Conservation (phyloP, 2,113 vertebrate species). For the Arothron firmamentum region DNA sequence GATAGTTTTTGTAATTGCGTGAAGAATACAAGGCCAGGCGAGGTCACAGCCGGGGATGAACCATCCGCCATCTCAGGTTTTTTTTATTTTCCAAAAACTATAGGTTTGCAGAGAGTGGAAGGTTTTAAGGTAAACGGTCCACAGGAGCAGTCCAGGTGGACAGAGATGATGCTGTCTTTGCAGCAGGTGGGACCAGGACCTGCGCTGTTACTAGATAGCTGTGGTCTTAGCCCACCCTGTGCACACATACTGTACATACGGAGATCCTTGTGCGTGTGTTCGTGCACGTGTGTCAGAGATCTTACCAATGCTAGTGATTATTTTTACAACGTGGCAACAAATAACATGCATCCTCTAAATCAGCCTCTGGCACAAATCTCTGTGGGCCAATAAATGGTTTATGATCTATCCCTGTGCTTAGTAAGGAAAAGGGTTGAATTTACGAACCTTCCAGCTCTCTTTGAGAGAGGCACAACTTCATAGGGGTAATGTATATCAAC, state of each 20-base stretch:
- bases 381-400: slow-evolving; percentile 23
- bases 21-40: too few species aligned
- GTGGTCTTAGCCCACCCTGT: slow-evolving; percentile 13
- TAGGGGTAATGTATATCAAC: slow-evolving; percentile 28
- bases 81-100: too few species aligned
- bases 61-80: too few species aligned
- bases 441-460: slow-evolving; percentile 38
- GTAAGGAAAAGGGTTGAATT: slow-evolving; percentile 53
- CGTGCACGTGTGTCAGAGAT: slow-evolving; percentile 3
- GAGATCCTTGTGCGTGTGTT: slow-evolving; percentile 4
- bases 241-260: slow-evolving; percentile 14
- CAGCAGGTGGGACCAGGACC: slow-evolving; percentile 45
- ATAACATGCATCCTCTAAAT: slow-evolving; percentile 1
- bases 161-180: slow-evolving; percentile 17
- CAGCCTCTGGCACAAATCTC: not conserved
- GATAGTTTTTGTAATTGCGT: too few species aligned
- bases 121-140: not conserved
- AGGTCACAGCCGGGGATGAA: too few species aligned
- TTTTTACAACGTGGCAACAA: too few species aligned
- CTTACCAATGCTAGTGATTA: too few species aligned
- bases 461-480: slow-evolving; percentile 34
- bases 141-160: slow-evolving; percentile 8
- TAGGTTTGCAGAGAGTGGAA: too few species aligned
- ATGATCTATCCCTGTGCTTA: slow-evolving; percentile 40
- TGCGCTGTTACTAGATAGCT: slow-evolving; percentile 46